Percentiles rank a stretch among this genome's conserved stretches.
Evolutionary conservation across 1,140 invertebrate species (phyloP).

Genomic region (Apis florea): DNA sequence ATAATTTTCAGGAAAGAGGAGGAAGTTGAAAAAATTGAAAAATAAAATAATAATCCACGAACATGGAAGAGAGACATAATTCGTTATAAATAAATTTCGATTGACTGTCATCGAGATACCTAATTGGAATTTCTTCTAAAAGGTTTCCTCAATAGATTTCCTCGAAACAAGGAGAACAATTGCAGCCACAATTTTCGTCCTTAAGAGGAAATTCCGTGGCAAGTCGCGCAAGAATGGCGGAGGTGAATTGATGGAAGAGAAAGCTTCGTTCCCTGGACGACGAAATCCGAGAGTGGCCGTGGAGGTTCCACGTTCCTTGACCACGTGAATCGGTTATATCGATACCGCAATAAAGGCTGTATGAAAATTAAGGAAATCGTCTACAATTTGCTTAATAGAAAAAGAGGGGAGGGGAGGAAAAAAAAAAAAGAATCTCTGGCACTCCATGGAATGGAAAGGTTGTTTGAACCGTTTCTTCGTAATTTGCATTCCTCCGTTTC

Average conservation of each 20-base stretch:
- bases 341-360: background rate
- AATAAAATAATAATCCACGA: no score
- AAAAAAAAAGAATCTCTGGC: no score
- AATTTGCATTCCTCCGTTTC: background rate
- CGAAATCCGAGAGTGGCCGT: constrained; percentile 22
- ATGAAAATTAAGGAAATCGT: constrained; percentile 14
- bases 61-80: no score
- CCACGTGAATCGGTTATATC: constrained; percentile 21
- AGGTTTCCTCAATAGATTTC: background rate
- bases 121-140: background rate
- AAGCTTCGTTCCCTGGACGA: constrained; percentile 39
- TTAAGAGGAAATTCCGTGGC: background rate
- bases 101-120: no score
- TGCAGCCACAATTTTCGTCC: background rate
- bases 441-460: background rate
- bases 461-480: background rate
- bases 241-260: constrained; percentile 44
- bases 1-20: no score
- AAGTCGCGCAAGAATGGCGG: constrained; percentile 12
- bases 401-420: no score
- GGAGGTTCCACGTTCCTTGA: constrained; percentile 10
- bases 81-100: no score
- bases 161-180: background rate
- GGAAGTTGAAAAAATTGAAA: no score
- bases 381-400: background rate